These are phyloP conservation scores for Caenorhabditis sp. DNA, from an alignment of 2,888 invertebrate species.

Conservation along the genomic window DNA sequence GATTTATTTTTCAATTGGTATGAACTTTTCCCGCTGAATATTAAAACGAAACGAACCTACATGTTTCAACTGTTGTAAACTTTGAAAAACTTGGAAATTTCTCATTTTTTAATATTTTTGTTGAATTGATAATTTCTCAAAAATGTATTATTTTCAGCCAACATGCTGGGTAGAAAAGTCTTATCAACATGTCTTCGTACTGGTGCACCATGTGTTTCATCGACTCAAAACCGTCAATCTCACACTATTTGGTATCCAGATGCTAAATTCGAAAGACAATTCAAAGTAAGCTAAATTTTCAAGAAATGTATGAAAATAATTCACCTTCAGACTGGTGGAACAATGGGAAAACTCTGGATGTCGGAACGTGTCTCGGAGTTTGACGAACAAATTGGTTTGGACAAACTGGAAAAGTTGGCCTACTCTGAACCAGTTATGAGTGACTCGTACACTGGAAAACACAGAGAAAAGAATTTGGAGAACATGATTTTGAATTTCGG, in stretches of 20 bases:
- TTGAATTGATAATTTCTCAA: too few relatives aligned
- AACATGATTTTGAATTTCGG: conserved; percentile 89
- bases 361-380: conserved; percentile 50
- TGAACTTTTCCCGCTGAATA: too few relatives aligned
- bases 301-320: neutral
- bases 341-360: conserved; percentile 56
- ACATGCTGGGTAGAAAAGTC: conserved; percentile 43
- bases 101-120: too few relatives aligned
- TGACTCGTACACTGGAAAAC: conserved; percentile 56
- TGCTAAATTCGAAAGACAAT: conserved; percentile 67
- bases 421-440: conserved; percentile 52
- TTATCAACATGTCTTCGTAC: conserved; percentile 22
- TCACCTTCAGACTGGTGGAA: conserved; percentile 52
- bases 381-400: conserved; percentile 55
- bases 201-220: conserved; percentile 15
- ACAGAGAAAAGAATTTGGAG: conserved; percentile 81
- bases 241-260: conserved; percentile 70
- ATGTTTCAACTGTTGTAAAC: too few relatives aligned
- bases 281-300: conserved; percentile 51
- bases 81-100: too few relatives aligned
- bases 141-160: too few relatives aligned
- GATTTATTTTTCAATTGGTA: too few relatives aligned
- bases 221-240: conserved; percentile 51
- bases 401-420: conserved; percentile 58
- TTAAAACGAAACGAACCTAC: too few relatives aligned